Conservation (phyloP, 2,888 invertebrate species). For the Rotaria macrura region DNA sequence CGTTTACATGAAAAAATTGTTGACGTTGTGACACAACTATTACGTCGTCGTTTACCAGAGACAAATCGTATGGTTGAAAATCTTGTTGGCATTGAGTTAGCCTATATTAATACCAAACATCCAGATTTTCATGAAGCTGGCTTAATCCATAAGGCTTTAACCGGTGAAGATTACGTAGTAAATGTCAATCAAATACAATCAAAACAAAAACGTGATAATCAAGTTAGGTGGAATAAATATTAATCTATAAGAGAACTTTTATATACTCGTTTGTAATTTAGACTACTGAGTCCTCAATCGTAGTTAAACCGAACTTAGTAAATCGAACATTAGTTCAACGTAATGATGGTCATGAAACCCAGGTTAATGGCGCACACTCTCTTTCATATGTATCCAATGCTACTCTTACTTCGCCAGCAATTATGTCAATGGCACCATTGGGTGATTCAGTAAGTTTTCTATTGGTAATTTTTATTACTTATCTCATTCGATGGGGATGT, state of each 20-base stretch:
- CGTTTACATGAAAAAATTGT: slow-evolving; percentile 91
- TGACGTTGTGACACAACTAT: slow-evolving; percentile 86
- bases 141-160: slow-evolving; percentile 40
- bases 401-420: background rate
- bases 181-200: background rate
- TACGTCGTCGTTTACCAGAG: slow-evolving; percentile 79
- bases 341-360: background rate
- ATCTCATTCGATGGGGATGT: too few relatives aligned
- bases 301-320: background rate
- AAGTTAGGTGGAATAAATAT: background rate
- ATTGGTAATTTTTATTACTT: background rate
- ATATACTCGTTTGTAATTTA: background rate
- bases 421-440: background rate
- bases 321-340: background rate
- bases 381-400: background rate
- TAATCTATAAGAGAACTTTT: background rate
- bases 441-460: background rate
- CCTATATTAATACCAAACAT: slow-evolving; percentile 98
- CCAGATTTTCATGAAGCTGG: slow-evolving; percentile 94
- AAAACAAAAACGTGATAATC: background rate
- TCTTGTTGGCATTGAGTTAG: slow-evolving; percentile 86
- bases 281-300: background rate
- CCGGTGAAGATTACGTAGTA: slow-evolving; percentile 50
- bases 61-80: slow-evolving; percentile 95
- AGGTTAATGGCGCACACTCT: background rate